Conservation (phyloP, 2,113 vertebrate species). For the Etheostoma cragini region DNA sequence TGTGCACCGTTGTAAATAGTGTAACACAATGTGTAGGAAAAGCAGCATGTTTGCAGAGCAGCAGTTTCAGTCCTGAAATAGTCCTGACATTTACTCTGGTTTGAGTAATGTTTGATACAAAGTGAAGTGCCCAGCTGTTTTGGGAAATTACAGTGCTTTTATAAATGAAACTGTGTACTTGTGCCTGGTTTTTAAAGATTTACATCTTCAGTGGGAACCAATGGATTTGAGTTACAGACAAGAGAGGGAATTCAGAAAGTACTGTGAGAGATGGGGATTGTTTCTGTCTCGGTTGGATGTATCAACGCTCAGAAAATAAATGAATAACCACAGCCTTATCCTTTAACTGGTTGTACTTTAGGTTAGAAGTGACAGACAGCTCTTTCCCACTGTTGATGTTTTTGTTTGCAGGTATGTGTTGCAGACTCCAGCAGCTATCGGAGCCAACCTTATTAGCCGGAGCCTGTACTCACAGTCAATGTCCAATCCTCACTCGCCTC, state of each 20-base stretch:
- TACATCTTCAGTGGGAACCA: background rate
- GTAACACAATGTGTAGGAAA: background rate
- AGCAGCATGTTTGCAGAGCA: background rate
- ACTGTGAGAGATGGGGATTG: background rate
- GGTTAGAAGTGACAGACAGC: conserved; percentile 15
- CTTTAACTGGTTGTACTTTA: background rate
- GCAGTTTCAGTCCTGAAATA: conserved; percentile 1
- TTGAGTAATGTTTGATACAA: background rate
- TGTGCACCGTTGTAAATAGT: too few relatives aligned
- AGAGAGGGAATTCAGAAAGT: background rate
- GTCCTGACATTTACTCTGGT: background rate
- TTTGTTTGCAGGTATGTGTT: conserved; percentile 37
- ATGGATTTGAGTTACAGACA: background rate
- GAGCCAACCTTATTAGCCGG: conserved; percentile 51
- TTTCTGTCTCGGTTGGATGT: background rate
- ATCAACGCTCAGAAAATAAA: background rate
- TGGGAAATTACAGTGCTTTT: background rate
- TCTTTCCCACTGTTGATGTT: conserved; percentile 13
- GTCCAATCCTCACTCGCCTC: conserved; percentile 22
- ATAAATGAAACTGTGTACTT: background rate
- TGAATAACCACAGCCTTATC: background rate
- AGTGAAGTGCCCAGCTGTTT: background rate
- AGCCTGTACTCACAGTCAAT: conserved; percentile 5
- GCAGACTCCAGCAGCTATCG: conserved; percentile 16
- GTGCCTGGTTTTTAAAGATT: background rate